Conservation (phyloP, 2,113 vertebrate species). For the cattle (Bos taurus) region DNA sequence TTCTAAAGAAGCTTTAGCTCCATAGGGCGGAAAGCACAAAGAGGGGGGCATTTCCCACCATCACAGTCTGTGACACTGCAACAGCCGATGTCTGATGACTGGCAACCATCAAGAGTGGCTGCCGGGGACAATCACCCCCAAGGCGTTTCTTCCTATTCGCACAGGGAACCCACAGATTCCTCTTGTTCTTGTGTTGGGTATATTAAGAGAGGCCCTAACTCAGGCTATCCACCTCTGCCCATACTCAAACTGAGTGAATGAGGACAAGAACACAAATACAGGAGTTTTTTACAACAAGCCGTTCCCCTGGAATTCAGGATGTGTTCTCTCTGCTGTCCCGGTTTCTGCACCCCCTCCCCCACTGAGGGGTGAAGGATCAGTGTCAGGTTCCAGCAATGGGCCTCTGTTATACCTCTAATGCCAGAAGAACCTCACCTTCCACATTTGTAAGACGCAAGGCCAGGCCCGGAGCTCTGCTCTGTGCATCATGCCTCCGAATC, state of each 20-base stretch:
- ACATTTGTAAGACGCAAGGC: fast-evolving
- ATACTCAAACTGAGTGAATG: background rate
- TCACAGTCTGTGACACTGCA: fast-evolving
- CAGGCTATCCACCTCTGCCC: background rate
- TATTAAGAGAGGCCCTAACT: background rate
- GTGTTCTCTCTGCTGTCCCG: background rate
- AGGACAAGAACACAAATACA: background rate
- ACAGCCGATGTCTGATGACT: background rate
- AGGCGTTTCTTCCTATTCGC: background rate
- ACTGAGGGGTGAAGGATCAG: background rate
- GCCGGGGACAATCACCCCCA: background rate
- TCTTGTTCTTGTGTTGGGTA: background rate
- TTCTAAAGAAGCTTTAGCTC: background rate
- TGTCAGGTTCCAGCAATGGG: background rate
- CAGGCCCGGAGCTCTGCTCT: background rate
- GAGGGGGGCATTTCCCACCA: fast-evolving
- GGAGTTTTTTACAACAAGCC: background rate
- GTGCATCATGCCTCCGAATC: background rate
- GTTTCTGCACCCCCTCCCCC: background rate
- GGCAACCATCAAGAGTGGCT: background rate
- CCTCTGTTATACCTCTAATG: fast-evolving
- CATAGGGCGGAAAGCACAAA: background rate
- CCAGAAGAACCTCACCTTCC: background rate
- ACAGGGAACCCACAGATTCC: background rate
- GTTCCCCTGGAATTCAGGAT: background rate